These are phyloP conservation scores for Monochamus alternatus DNA, from an alignment of 2,888 invertebrate species.

Conservation along the genomic window DNA sequence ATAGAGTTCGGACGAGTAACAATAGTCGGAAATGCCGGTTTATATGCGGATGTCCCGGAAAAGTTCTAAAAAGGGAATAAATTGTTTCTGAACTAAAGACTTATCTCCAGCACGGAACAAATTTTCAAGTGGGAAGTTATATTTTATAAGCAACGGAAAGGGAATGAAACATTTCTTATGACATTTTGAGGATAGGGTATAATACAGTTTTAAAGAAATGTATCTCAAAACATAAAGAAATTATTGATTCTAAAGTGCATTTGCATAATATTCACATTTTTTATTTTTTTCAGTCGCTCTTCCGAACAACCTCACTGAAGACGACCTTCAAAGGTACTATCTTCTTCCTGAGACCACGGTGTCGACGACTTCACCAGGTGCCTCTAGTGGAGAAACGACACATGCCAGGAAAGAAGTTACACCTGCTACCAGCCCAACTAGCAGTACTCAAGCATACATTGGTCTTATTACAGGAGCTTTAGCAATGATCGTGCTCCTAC, in stretches of 20 bases:
- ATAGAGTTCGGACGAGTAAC: neutral
- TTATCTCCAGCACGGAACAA: neutral
- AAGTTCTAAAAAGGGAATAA: conserved; percentile 10
- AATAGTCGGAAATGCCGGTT: neutral
- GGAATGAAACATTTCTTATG: no score
- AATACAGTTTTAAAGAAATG: no score
- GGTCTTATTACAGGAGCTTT: conserved; percentile 80
- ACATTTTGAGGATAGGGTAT: no score
- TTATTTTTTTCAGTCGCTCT: conserved; percentile 71
- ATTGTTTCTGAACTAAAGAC: conserved; percentile 9
- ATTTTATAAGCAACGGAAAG: neutral
- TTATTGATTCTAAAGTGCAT: no score
- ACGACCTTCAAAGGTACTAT: conserved; percentile 78
- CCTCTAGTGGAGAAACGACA: conserved; percentile 69
- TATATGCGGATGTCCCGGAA: neutral
- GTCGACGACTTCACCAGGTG: conserved; percentile 67
- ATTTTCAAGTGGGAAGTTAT: neutral
- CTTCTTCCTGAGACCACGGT: conserved; percentile 70
- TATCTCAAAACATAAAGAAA: no score
- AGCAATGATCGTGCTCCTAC: conserved; percentile 78
- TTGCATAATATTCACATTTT: neutral
- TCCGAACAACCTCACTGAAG: conserved; percentile 76
- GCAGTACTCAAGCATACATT: conserved; percentile 74
- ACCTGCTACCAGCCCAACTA: conserved; percentile 75
- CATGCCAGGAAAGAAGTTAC: conserved; percentile 74